A percentile compares a stretch with the other conserved stretches of the same genome.
phyloP scores from a whole-genome alignment of 2,888 invertebrate genomes.

The Penaeus monodon region DNA sequence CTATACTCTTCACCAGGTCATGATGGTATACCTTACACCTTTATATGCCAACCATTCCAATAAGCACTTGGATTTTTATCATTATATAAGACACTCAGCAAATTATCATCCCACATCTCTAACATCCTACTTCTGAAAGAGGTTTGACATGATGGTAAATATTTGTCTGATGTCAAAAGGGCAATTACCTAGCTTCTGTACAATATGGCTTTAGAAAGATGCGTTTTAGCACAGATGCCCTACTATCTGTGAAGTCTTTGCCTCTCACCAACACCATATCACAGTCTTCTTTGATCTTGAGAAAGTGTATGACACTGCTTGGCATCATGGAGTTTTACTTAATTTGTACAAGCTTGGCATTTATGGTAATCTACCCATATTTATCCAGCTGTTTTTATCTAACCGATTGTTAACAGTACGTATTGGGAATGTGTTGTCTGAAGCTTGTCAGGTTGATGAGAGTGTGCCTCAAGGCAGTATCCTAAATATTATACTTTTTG shows the following conservation, averaged over 20 bases:
- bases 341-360: too few relatives aligned
- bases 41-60: neutral
- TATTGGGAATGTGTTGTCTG: too few relatives aligned
- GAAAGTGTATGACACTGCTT: too few relatives aligned
- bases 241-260: neutral
- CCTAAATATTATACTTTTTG: too few relatives aligned
- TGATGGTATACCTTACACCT: conserved; percentile 11
- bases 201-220: conserved; percentile 9
- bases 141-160: neutral
- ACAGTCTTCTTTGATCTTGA: too few relatives aligned
- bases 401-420: too few relatives aligned
- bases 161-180: neutral
- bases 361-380: too few relatives aligned
- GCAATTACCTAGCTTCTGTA: neutral
- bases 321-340: too few relatives aligned
- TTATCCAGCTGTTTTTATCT: too few relatives aligned
- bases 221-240: neutral
- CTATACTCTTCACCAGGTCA: neutral
- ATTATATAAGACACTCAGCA: neutral
- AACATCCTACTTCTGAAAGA: neutral
- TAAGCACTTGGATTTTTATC: neutral
- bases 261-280: too few relatives aligned
- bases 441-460: too few relatives aligned
- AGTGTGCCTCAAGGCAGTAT: too few relatives aligned
- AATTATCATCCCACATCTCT: neutral